These are phyloP conservation scores for Sander vitreus DNA, from an alignment of 2,113 vertebrate species.

Conservation along the genomic window DNA sequence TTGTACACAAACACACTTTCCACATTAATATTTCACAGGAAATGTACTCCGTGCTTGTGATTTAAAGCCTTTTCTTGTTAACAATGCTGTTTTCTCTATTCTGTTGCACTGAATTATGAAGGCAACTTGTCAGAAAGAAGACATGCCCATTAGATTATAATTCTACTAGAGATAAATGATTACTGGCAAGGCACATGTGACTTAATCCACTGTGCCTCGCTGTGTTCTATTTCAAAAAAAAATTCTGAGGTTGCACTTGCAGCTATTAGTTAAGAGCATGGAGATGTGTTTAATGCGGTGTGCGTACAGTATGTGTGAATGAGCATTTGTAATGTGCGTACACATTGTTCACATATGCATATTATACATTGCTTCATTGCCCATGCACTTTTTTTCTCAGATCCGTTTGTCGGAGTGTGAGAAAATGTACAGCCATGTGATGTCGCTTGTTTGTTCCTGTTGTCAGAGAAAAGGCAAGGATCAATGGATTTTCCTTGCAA, in stretches of 20 bases:
- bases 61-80: slow-evolving; percentile 87
- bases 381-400: slow-evolving; percentile 60
- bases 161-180: slow-evolving; percentile 78
- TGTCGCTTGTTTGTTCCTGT: slow-evolving; percentile 82
- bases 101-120: slow-evolving; percentile 80
- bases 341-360: slow-evolving; percentile 69
- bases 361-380: slow-evolving; percentile 52
- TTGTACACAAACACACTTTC: slow-evolving; percentile 85
- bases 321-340: slow-evolving; percentile 47
- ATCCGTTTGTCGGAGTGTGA: slow-evolving; percentile 70
- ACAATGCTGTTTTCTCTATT: slow-evolving; percentile 82
- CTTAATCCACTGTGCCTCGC: slow-evolving; percentile 56
- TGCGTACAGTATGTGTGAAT: slow-evolving; percentile 39
- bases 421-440: slow-evolving; percentile 75
- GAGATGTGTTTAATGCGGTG: slow-evolving; percentile 59
- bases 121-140: slow-evolving; percentile 77
- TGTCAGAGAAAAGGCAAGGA: slow-evolving; percentile 80
- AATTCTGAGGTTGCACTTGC: slow-evolving; percentile 74
- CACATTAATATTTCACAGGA: slow-evolving; percentile 87
- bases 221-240: slow-evolving; percentile 65
- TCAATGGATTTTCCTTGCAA: slow-evolving; percentile 85
- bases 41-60: slow-evolving; percentile 83
- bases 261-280: slow-evolving; percentile 74
- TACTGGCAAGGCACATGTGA: slow-evolving; percentile 69
- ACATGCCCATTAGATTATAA: slow-evolving; percentile 75